Evolutionary conservation across 1,140 invertebrate species (phyloP).

Genomic region (Megalopta genalis): DNA sequence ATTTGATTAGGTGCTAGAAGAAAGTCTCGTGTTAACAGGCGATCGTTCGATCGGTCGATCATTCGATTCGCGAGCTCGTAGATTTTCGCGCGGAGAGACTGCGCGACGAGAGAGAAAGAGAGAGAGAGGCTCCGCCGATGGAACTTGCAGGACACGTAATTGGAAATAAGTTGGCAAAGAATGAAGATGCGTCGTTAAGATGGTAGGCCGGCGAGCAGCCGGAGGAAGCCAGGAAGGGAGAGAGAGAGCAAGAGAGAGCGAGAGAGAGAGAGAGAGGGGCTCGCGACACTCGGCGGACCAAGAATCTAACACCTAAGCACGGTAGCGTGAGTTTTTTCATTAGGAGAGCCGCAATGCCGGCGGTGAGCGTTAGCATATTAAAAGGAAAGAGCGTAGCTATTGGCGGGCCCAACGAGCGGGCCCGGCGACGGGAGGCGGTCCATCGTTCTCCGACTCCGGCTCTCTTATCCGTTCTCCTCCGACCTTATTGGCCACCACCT

Average conservation of each 20-base stretch:
- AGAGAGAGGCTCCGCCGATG: no score
- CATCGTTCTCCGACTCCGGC: slow-evolving; percentile 56
- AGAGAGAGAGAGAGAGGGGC: background rate
- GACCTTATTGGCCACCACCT: slow-evolving; percentile 69
- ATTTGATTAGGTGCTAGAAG: no score
- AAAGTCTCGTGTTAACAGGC: no score
- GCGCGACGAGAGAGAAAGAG: no score
- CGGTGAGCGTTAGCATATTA: slow-evolving; percentile 64
- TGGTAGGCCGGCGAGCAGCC: background rate
- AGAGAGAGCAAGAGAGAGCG: background rate
- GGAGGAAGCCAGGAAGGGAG: background rate
- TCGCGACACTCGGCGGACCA: slow-evolving; percentile 20
- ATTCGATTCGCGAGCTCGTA: no score
- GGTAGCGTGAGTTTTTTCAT: slow-evolving; percentile 51
- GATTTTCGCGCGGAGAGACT: no score
- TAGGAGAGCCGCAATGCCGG: slow-evolving; percentile 41
- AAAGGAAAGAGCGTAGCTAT: slow-evolving; percentile 62
- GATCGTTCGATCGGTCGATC: no score
- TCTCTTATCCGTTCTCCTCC: slow-evolving; percentile 64
- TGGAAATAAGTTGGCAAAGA: no score
- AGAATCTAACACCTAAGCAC: slow-evolving; percentile 45
- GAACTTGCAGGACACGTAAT: no score
- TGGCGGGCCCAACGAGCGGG: slow-evolving; percentile 50
- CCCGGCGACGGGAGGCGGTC: slow-evolving; percentile 63
- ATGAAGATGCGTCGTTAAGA: no score